phyloP scores from a whole-genome alignment of 2,113 vertebrate species.

The Narcine bancroftii region DNA sequence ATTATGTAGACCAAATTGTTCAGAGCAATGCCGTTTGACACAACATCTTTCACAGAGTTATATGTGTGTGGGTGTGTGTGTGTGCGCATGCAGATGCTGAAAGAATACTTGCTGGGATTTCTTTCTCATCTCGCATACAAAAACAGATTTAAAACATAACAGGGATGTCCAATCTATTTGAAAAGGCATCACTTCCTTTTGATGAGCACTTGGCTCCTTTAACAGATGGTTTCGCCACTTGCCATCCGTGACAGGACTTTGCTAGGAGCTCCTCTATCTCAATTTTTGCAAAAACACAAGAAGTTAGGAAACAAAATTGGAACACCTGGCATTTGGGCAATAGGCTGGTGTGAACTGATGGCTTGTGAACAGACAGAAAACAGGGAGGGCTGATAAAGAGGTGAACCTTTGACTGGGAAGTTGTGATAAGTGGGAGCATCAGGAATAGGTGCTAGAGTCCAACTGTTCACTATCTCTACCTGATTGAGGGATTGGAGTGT shows the following conservation, averaged over 20 bases:
- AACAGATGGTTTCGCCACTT: neutral
- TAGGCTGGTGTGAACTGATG: too few species aligned
- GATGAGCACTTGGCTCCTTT: neutral
- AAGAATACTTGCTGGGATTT: neutral
- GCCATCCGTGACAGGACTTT: neutral
- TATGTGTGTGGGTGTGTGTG: too few species aligned
- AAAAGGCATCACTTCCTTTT: neutral
- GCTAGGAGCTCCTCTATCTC: neutral
- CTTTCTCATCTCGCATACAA: neutral
- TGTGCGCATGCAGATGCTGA: neutral
- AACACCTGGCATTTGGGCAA: too few species aligned
- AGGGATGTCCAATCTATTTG: neutral
- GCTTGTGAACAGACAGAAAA: too few species aligned
- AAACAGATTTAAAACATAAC: neutral
- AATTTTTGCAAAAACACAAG: neutral
- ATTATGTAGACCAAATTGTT: neutral
- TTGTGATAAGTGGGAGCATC: too few species aligned
- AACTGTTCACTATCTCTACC: too few species aligned
- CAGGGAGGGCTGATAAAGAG: too few species aligned
- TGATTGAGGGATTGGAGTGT: too few species aligned
- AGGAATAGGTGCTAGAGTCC: too few species aligned
- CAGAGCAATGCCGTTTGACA: neutral
- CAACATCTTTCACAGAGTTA: too few species aligned
- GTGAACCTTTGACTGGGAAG: too few species aligned
- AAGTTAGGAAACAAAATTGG: too few species aligned